Percentiles rank a stretch among this genome's conserved stretches.
These are phyloP conservation scores for Hyla sarda DNA, from an alignment of 2,113 vertebrate species.

Conservation along the genomic window DNA sequence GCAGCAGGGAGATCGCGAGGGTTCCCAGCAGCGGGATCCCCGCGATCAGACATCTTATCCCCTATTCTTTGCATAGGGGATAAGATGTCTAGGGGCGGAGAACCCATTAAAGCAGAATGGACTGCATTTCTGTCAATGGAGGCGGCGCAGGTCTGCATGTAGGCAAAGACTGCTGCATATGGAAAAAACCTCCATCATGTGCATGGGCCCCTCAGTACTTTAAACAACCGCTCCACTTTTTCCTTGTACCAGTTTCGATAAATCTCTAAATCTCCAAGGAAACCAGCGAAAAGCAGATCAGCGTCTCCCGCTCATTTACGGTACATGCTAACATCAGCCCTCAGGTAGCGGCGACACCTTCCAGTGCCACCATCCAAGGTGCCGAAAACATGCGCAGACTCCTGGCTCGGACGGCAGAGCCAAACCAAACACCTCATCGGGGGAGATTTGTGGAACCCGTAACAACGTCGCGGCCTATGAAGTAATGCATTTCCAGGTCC, in stretches of 20 bases:
- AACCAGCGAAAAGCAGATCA: background rate
- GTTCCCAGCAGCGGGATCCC: too few relatives aligned
- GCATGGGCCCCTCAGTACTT: too few relatives aligned
- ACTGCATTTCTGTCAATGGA: too few relatives aligned
- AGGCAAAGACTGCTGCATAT: too few relatives aligned
- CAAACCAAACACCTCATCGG: constrained; percentile 21
- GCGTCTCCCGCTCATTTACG: background rate
- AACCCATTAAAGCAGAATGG: too few relatives aligned
- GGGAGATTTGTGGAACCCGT: constrained; percentile 8
- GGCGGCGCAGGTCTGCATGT: too few relatives aligned
- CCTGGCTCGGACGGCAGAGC: background rate
- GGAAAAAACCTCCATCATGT: background rate
- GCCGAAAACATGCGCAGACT: background rate
- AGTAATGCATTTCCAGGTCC: background rate
- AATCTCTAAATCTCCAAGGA: background rate
- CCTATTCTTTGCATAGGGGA: too few relatives aligned
- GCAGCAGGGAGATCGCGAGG: too few relatives aligned
- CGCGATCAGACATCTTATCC: too few relatives aligned
- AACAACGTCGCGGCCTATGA: background rate
- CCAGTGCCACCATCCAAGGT: background rate
- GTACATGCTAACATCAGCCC: background rate
- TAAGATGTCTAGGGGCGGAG: too few relatives aligned
- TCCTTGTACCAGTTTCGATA: too few relatives aligned
- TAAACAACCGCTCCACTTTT: too few relatives aligned
- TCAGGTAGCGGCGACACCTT: background rate